Evolutionary conservation across 2,888 invertebrate species (phyloP), one percentile per base, ranked within the genome.

Genomic region (Latrodectus hesperus): DNA sequence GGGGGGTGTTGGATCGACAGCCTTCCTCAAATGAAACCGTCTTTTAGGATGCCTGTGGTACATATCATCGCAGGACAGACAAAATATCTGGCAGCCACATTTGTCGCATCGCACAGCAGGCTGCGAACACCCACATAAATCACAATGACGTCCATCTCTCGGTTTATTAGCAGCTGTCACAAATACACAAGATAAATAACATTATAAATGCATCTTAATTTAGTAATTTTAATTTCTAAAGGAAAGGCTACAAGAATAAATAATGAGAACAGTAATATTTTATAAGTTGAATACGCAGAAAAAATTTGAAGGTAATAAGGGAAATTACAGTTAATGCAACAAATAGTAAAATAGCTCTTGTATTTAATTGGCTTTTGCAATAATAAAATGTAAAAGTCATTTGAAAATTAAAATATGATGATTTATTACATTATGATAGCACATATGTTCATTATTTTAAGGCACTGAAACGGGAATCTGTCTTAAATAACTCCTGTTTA

Each of bases 1-100:
- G 0, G 84, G 67, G 10, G 75, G 81, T 12, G 67, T 84, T 2
- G 81, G 77, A 55, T 89, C 90, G 0, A 90, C 90, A 14, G 90
- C 96, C 94, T 96, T 95, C 91, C 98, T 94, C 90, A 95, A 93
- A 92, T 98, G 98, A 89, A 94, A 94, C 90, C 96, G 95, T 89
- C 97, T 94, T 91, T 97, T 97, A 0, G 98, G 97, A 92, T 98
- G 98, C 89, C 97, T 94, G 92, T 98, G 97, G 93, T 96, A 98
- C 96, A 97, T 97, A 92, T 97, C 97, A 92, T 98, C 97, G 93
- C 98, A 98, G 71, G 96, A 96, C 84, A 95, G 95, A 92, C 98
- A 98, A 90, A 97, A 97, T 83, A 96, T 95, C 91, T 96, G 96
- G 26, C 95, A 94, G 65, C 94, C 94, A 92, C 98, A 98, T 92